phyloP scores from a whole-genome alignment of 2,113 vertebrate species.

The Pantherophis guttatus region DNA sequence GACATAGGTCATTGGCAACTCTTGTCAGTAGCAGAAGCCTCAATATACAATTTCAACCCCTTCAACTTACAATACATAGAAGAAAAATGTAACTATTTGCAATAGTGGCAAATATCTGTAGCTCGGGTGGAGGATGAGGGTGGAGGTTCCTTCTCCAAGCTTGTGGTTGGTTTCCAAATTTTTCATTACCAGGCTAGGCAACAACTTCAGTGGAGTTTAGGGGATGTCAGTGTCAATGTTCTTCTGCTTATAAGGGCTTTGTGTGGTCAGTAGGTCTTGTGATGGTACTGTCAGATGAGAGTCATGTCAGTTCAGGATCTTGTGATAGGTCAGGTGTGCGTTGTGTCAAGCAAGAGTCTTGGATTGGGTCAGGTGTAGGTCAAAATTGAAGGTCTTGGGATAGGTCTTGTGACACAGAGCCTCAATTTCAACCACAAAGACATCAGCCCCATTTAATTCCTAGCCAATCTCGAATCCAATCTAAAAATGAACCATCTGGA shows the following conservation, averaged over 20 bases:
- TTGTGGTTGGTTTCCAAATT: not conserved
- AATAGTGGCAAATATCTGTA: not conserved
- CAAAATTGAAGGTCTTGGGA: not conserved
- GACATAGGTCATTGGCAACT: not conserved
- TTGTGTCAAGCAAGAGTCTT: no score
- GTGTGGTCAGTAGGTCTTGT: not conserved
- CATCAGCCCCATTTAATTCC: not conserved
- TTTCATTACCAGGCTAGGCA: not conserved
- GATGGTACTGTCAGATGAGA: not conserved
- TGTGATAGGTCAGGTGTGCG: not conserved
- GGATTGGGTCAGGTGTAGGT: not conserved
- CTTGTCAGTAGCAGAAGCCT: not conserved
- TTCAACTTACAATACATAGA: not conserved
- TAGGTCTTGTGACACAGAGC: not conserved
- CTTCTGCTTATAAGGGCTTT: not conserved
- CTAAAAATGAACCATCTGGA: not conserved
- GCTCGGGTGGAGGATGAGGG: not conserved
- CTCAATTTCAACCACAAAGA: not conserved
- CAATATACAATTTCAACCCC: not conserved
- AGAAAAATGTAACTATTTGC: not conserved
- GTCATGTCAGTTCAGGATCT: not conserved
- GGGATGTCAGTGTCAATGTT: not conserved
- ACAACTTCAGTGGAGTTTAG: not conserved
- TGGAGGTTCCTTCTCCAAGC: not conserved
- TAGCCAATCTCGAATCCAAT: not conserved